Evolutionary conservation across 2,888 invertebrate genomes (phyloP).

Genomic region (Drosophila colorata): DNA sequence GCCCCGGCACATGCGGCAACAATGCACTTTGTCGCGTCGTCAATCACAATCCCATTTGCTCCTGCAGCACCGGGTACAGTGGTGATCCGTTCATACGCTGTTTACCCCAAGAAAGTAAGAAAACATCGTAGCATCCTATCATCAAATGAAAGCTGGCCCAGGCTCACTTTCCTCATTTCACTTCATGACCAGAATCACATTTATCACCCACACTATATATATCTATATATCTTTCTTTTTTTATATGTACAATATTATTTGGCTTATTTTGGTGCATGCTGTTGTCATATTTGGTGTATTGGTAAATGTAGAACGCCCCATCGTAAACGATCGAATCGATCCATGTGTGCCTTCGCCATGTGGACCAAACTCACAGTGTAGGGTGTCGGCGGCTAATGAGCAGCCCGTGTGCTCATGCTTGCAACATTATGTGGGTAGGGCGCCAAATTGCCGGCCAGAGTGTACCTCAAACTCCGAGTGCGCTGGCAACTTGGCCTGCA

Average conservation of each 20-base stretch:
- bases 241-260: conserved; percentile 68
- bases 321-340: conserved; percentile 86
- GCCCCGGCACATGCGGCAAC: conserved; percentile 92
- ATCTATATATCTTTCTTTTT: conserved; percentile 52
- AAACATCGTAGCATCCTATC: conserved; percentile 16
- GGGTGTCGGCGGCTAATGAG: conserved; percentile 88
- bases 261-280: conserved; percentile 76
- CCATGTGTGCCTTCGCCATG: conserved; percentile 94
- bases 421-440: conserved; percentile 91
- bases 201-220: conserved; percentile 25
- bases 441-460: conserved; percentile 94
- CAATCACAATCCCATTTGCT: conserved; percentile 94
- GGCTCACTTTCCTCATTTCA: conserved; percentile 29
- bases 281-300: conserved; percentile 62
- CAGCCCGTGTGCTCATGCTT: conserved; percentile 93
- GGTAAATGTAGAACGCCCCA: conserved; percentile 77
- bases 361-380: conserved; percentile 93
- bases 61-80: conserved; percentile 90
- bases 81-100: conserved; percentile 94
- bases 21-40: conserved; percentile 93
- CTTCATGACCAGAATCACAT: conserved; percentile 21
- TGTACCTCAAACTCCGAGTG: conserved; percentile 94
- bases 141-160: conserved; percentile 8
- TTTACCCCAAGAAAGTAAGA: conserved; percentile 89
- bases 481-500: conserved; percentile 92